A percentile compares a stretch with the other conserved stretches of the same genome.
Evolutionary conservation across 2,797 vertebrate genomes (phyloP).

Genomic region (Bradypus variegatus): DNA sequence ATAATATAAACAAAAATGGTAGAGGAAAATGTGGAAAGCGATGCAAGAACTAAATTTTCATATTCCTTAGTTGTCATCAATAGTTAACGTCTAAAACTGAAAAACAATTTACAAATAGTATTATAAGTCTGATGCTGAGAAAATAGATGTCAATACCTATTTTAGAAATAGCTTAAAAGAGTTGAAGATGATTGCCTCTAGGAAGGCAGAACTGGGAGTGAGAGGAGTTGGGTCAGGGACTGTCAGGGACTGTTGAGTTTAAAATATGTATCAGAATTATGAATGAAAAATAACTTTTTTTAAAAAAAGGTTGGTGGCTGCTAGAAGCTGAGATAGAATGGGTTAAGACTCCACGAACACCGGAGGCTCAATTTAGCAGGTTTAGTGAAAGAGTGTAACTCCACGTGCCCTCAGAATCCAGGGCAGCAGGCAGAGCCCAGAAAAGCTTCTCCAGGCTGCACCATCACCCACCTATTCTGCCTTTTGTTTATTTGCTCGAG

Average conservation of each 20-base stretch:
- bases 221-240: neutral
- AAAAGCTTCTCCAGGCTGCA: neutral
- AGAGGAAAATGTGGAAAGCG: neutral
- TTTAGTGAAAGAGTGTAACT: neutral
- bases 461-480: neutral
- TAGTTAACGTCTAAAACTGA: neutral
- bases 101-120: neutral
- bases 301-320: neutral
- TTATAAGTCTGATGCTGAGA: neutral
- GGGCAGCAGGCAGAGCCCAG: neutral
- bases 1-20: neutral
- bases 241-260: neutral
- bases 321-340: neutral
- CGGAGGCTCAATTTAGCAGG: neutral
- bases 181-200: neutral
- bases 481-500: neutral
- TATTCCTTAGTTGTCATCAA: neutral
- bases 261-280: neutral
- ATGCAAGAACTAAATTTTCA: neutral
- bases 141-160: neutral
- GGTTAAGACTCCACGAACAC: neutral
- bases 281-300: neutral
- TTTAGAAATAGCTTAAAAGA: neutral
- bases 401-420: neutral
- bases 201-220: neutral